These are phyloP conservation scores for Pogonophryne albipinna DNA, from an alignment of 2,797 vertebrate species.

Conservation along the genomic window DNA sequence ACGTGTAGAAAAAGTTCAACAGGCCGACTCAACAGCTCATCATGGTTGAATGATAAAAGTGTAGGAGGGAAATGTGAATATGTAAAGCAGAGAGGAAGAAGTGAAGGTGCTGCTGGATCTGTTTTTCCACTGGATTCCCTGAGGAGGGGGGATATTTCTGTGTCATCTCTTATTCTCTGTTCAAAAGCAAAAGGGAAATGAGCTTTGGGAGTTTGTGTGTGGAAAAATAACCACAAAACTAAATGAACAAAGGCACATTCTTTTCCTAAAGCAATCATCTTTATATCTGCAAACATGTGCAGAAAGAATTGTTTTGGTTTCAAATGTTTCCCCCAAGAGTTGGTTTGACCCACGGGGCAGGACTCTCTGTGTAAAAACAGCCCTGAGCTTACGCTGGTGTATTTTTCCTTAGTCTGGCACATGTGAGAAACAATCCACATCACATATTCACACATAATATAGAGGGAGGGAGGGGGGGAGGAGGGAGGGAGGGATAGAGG, in stretches of 20 bases:
- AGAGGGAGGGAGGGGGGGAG: no score
- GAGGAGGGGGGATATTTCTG: conserved; percentile 50
- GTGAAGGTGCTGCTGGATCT: conserved; percentile 10
- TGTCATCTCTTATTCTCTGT: conserved; percentile 42
- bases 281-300: neutral
- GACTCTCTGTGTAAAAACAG: conserved; percentile 28
- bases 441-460: conserved; percentile 40
- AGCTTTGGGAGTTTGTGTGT: conserved; percentile 43
- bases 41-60: neutral
- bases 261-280: conserved; percentile 27
- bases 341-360: conserved; percentile 37
- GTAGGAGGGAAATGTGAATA: conserved; percentile 14
- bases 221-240: conserved; percentile 51
- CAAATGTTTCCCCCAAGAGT: conserved; percentile 19
- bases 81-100: conserved; percentile 12
- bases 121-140: conserved; percentile 34
- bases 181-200: conserved; percentile 41
- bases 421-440: conserved; percentile 25
- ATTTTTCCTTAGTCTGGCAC: conserved; percentile 22
- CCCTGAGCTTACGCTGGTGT: conserved; percentile 21
- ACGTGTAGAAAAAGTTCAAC: conserved; percentile 20
- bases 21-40: conserved; percentile 16
- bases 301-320: conserved; percentile 16
- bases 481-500: neutral
- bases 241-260: conserved; percentile 36